Evolutionary conservation across 2,888 invertebrate species (phyloP).

Genomic region (Epinotia ramella): DNA sequence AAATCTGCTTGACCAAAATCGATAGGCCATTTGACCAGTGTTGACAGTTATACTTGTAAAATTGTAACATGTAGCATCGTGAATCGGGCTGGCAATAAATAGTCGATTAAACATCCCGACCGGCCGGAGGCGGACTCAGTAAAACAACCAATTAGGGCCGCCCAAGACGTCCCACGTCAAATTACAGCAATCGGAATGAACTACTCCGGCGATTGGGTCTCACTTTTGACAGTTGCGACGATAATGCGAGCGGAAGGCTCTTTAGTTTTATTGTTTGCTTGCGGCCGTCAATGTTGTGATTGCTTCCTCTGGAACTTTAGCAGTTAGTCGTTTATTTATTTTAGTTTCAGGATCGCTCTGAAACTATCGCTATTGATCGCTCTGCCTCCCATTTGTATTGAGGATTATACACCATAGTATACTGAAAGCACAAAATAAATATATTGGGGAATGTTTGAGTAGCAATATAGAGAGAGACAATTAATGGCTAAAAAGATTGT

Average conservation of each 20-base stretch:
- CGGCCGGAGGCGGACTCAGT: not conserved
- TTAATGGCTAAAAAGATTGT: no score
- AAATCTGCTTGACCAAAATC: no score
- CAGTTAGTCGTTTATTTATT: not conserved
- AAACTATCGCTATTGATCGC: no score
- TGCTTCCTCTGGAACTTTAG: not conserved
- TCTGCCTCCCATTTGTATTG: no score
- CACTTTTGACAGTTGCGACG: constrained; percentile 12
- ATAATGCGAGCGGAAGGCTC: constrained; percentile 10
- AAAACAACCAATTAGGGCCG: constrained; percentile 25
- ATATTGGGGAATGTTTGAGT: no score
- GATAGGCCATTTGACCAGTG: no score
- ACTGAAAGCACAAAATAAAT: no score
- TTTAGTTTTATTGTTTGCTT: constrained; percentile 11
- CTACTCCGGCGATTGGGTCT: constrained; percentile 17
- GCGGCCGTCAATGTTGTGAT: constrained; percentile 6
- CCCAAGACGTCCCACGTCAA: constrained; percentile 17
- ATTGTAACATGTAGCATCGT: no score
- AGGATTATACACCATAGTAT: no score
- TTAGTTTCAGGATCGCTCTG: not conserved
- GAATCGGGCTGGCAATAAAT: not conserved
- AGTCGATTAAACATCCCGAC: not conserved
- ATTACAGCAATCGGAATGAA: constrained; percentile 21
- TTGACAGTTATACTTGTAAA: no score
- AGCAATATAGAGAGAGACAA: no score